Evolutionary conservation across 2,888 invertebrate genomes (phyloP).

Genomic region (Scaptomyza parva): DNA sequence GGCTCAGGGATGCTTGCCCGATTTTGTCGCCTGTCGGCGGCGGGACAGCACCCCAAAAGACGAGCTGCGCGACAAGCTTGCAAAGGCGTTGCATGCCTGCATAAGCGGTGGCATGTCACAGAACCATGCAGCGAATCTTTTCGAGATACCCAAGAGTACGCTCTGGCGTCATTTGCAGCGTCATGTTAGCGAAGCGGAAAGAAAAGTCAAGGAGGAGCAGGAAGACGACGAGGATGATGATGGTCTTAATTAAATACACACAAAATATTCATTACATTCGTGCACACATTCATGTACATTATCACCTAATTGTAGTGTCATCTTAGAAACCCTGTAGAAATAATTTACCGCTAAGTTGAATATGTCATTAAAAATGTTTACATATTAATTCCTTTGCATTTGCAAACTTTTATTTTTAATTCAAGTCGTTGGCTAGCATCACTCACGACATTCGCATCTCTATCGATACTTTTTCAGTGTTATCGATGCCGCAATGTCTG

Average conservation of each 20-base stretch:
- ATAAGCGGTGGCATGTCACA: conserved; percentile 84
- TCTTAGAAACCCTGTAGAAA: conserved; percentile 24
- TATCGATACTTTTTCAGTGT: conserved; percentile 15
- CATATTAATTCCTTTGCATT: conserved; percentile 22
- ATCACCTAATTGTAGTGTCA: conserved; percentile 27
- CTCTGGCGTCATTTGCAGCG: conserved; percentile 84
- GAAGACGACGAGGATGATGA: conserved; percentile 66
- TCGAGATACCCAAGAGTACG: conserved; percentile 84
- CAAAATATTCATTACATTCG: conserved; percentile 19
- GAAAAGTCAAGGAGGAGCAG: conserved; percentile 64
- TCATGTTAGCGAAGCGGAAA: conserved; percentile 63
- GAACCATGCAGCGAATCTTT: conserved; percentile 84
- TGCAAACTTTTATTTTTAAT: too few species aligned
- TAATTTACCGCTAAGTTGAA: conserved; percentile 29
- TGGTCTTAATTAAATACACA: conserved; percentile 32
- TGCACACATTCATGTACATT: conserved; percentile 28
- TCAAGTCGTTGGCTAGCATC: too few species aligned
- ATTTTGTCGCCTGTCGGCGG: conserved; percentile 82
- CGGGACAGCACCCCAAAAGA: conserved; percentile 83
- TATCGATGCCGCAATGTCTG: conserved; percentile 48
- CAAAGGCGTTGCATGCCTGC: conserved; percentile 84
- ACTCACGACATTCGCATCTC: conserved; percentile 28
- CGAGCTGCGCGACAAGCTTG: conserved; percentile 81
- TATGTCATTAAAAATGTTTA: conserved; percentile 36
- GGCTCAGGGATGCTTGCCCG: conserved; percentile 82